Evolutionary conservation across 2,888 invertebrate species (phyloP).

Genomic region (Zootermopsis nevadensis): DNA sequence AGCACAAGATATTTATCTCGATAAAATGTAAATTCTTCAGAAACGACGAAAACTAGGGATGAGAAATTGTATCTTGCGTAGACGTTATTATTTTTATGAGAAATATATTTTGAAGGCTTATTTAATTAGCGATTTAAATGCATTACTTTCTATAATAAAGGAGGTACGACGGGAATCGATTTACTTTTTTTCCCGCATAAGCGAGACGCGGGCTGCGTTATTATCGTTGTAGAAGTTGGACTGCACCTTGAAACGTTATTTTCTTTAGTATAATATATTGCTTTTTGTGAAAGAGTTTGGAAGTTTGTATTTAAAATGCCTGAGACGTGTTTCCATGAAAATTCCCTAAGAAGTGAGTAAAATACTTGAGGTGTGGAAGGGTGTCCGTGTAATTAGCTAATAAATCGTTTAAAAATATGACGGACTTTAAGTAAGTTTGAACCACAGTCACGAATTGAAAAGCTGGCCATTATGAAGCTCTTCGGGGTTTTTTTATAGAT

Average conservation of each 20-base stretch:
- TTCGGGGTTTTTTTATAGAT: too few species aligned
- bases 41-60: background rate
- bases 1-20: background rate
- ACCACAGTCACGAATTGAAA: too few species aligned
- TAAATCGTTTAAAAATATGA: too few species aligned
- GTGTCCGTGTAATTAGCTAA: too few species aligned
- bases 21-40: slow-evolving; percentile 10
- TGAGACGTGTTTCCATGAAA: background rate
- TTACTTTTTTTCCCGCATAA: background rate
- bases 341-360: too few species aligned
- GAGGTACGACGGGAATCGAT: background rate
- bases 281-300: background rate
- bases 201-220: background rate
- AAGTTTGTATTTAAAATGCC: background rate
- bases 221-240: background rate
- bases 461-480: too few species aligned
- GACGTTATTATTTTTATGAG: background rate
- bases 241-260: background rate
- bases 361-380: too few species aligned
- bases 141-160: slow-evolving; percentile 15
- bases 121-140: slow-evolving; percentile 36
- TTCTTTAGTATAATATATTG: background rate
- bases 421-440: too few species aligned
- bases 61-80: background rate
- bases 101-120: slow-evolving; percentile 5